Evolutionary conservation across 2,888 invertebrate species (phyloP), one percentile per base, ranked within the genome.

Genomic region (Limulus polyphemus): DNA sequence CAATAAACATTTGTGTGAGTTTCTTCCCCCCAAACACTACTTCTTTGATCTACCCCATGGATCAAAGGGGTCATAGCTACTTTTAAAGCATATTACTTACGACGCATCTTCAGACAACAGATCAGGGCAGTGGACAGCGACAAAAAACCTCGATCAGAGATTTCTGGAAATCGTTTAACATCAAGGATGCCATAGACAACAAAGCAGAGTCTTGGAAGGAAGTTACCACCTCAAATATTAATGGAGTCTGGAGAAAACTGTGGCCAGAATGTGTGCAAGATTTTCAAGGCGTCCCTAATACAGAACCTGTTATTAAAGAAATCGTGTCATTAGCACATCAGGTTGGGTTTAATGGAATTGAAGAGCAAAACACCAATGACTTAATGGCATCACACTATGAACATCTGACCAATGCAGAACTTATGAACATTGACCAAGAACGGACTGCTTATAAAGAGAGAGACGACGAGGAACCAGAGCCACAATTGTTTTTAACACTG

Each of bases 11-110:
- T 5, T 61, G 63, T 52, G 63, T 70, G 11, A 47, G 62, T 13
- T 66, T 56, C 47, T 14, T 69, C 5, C 67, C 68, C 4, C 61
- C 62, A 13, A 62, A 59, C 51, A 60, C 57, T 1, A 56, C 57
- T 11, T 47, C 63, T 17, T 12, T 60, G 1, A 17, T 66, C 7
- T 64, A 67, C 48, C 63, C 69, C 11, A 58, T 64, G 56, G 60
- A 67, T 49, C 62, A 66, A n/a, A 56, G 60, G 58, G 11, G 57
- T 68, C 5, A 65, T 68, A 14, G 57, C 61, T 11, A 59, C 54
- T 11, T 70, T 67, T 57, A 70, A 66, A 49, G 63, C 62, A 11
- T 59, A 64, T 59, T 70, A 69, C 51, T 55, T 67, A 11, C 47
- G 60, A 11, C 16, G 46, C 47, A 59, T 59, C 46, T 57, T 69